Conservation (phyloP, 2,888 invertebrate species). For the Hartigia nigra region DNA sequence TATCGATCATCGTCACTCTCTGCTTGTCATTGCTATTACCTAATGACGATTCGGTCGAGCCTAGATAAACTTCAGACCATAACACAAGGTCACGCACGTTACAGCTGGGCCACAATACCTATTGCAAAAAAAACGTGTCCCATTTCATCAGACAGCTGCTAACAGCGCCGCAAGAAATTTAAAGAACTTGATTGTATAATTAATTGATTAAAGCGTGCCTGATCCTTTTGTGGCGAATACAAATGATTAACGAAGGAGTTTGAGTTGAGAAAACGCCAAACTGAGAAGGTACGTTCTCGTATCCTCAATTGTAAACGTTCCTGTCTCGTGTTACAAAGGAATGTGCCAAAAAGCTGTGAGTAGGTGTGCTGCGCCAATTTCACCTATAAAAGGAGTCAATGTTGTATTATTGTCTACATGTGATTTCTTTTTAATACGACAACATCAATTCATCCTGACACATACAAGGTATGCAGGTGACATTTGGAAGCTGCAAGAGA, state of each 20-base stretch:
- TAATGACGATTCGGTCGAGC: conserved; percentile 64
- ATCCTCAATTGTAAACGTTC: conserved; percentile 77
- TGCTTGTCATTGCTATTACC: conserved; percentile 64
- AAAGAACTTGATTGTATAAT: conserved; percentile 2
- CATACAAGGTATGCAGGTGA: conserved; percentile 91
- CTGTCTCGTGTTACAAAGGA: conserved; percentile 88
- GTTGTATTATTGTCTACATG: background rate
- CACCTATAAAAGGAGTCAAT: conserved; percentile 71
- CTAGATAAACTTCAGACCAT: conserved; percentile 89
- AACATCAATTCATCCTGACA: conserved; percentile 25
- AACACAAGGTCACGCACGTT: conserved; percentile 84
- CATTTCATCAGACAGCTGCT: background rate
- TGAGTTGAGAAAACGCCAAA: conserved; percentile 88
- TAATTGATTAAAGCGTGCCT: conserved; percentile 63
- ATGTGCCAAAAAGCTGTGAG: conserved; percentile 96
- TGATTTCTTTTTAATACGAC: background rate
- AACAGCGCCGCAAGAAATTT: background rate
- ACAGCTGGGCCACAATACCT: conserved; percentile 90
- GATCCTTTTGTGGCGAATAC: conserved; percentile 71
- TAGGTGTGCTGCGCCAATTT: conserved; percentile 96
- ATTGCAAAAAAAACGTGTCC: conserved; percentile 28
- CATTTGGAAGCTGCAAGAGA: conserved; percentile 95
- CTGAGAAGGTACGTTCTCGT: conserved; percentile 79
- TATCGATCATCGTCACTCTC: conserved; percentile 58
- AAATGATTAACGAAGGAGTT: conserved; percentile 88